Evolutionary conservation across 1,140 invertebrate genomes (phyloP), one percentile per base, ranked within the genome.

Genomic region (Atta cephalotes): DNA sequence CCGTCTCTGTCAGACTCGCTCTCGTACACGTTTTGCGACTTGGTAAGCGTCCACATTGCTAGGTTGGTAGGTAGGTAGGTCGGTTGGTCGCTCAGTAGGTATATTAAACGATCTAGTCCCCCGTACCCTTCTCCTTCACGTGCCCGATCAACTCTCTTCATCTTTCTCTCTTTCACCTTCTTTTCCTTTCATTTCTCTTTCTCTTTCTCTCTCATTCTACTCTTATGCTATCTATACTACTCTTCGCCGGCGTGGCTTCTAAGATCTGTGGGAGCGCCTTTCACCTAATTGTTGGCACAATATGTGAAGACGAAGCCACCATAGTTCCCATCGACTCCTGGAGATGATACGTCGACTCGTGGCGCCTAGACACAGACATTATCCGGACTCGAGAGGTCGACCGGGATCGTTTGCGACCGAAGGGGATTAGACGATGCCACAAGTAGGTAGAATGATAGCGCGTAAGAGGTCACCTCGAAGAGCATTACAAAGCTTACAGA

Each of bases 261-360:
- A 87, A 53, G 88, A 88, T 89, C 89, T 93, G 92, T 95, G 94
- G 93, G 93, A 94, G 93, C 92, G 94, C 94, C 95, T 95, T 95
- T 95, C 95, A 95, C 94, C 95, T 94, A 95, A 95, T 95, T 95
- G 94, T 95, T 94, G 92, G 92, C 91, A 94, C 93, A 95, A 95
- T 95, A 95, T 95, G 94, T 94, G 94, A 95, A 95, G 94, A 94
- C 87, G 87, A 88, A 92, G 92, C 91, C 93, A 91, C 92, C 92
- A 91, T 84, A 91, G 94, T 95, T 95, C 95, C 94, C 94, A 95
- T 93, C 93, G 92, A 93, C 92, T 94, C 93, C 92, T 94, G 93
- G 89, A 87, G 91, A 91, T 89, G 92, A 92, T 90, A 87, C 86
- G 72, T 60, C 82, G 80, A 79, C 88, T 84, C 79, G 88, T 90